A percentile compares a stretch with the other conserved stretches of the same genome.
These are phyloP conservation scores for Hucho hucho DNA, from an alignment of 2,113 vertebrate species.

Conservation along the genomic window DNA sequence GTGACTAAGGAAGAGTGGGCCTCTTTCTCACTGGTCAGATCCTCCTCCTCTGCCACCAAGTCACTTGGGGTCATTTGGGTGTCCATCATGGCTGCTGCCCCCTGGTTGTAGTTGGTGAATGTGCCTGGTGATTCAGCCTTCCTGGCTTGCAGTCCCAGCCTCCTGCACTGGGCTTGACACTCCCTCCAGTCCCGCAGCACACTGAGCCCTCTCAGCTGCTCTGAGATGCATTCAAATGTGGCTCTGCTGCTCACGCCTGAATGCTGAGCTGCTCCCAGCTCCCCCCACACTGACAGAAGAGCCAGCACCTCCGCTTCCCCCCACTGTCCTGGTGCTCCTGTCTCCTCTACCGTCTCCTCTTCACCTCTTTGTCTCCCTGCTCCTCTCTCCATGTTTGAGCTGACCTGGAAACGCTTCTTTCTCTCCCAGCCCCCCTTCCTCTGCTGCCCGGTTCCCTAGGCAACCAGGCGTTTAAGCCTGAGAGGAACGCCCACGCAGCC, in stretches of 20 bases:
- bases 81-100: conserved; percentile 73
- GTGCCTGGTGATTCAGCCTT: conserved; percentile 65
- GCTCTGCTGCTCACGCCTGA: conserved; percentile 85
- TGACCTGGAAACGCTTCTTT: conserved; percentile 90
- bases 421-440: conserved; percentile 69
- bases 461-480: conserved; percentile 92
- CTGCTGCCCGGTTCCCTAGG: conserved; percentile 90
- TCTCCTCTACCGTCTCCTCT: conserved; percentile 56
- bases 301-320: conserved; percentile 82
- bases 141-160: conserved; percentile 84
- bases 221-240: conserved; percentile 87
- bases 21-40: conserved; percentile 49
- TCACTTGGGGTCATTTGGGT: conserved; percentile 47
- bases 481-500: conserved; percentile 82
- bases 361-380: conserved; percentile 73
- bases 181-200: conserved; percentile 86
- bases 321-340: conserved; percentile 61
- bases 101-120: conserved; percentile 78
- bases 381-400: conserved; percentile 89
- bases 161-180: conserved; percentile 86
- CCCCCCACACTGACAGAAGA: conserved; percentile 85
- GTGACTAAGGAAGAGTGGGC: conserved; percentile 51
- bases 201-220: conserved; percentile 84
- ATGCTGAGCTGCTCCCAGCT: conserved; percentile 79
- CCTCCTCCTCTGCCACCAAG: conserved; percentile 57